phyloP scores from a whole-genome alignment of 2,888 invertebrate genomes.

The Saturnia japonica region DNA sequence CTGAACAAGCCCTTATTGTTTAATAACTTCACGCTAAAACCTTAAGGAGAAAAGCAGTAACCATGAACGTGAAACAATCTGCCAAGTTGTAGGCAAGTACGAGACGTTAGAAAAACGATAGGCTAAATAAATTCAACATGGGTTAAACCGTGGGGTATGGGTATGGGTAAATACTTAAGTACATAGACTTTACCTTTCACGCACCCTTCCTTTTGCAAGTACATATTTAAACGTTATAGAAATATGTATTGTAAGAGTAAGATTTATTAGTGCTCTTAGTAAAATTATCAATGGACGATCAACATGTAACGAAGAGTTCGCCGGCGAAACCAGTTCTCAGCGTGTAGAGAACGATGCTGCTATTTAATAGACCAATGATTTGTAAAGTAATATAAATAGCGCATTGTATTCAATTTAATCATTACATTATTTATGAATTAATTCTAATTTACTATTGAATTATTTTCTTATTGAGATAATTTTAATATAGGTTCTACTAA shows the following conservation, averaged over 20 bases:
- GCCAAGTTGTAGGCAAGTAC: too few species aligned
- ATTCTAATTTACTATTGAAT: slow-evolving; percentile 6
- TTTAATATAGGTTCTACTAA: background rate
- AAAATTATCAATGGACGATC: slow-evolving; percentile 22
- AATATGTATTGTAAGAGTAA: background rate
- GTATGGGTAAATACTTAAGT: too few species aligned
- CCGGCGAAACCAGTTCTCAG: slow-evolving; percentile 33
- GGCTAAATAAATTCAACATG: too few species aligned
- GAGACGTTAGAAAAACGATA: too few species aligned
- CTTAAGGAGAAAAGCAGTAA: too few species aligned
- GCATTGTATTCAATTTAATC: slow-evolving; percentile 20
- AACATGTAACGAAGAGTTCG: slow-evolving; percentile 35
- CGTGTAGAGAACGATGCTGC: slow-evolving; percentile 25
- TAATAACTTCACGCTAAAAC: too few species aligned
- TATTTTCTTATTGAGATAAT: background rate
- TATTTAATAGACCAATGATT: slow-evolving; percentile 49
- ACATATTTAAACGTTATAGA: background rate
- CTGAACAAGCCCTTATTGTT: too few species aligned
- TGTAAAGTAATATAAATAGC: slow-evolving; percentile 46
- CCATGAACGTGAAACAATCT: too few species aligned
- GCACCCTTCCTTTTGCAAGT: background rate
- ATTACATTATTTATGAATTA: slow-evolving; percentile 16
- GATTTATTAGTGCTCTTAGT: slow-evolving; percentile 21
- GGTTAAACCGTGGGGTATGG: too few species aligned
- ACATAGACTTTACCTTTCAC: too few species aligned